Conservation (phyloP, 2,113 vertebrate genomes). For the Platichthys stellatus region DNA sequence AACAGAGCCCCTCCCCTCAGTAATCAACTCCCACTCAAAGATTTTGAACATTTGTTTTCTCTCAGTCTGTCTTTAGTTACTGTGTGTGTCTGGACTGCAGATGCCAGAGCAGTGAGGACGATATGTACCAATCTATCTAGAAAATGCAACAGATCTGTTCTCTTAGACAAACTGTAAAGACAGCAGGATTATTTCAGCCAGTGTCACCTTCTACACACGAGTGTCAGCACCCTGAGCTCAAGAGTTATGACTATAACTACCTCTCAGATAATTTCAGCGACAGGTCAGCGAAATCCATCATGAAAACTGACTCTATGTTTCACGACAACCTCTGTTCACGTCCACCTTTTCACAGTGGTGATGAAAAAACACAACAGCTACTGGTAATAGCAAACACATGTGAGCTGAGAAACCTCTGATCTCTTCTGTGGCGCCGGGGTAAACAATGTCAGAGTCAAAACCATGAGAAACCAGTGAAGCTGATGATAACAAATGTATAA, state of each 20-base stretch:
- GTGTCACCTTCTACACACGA: not conserved
- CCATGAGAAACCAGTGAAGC: conserved; percentile 11
- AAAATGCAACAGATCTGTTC: not conserved
- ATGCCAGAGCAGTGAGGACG: conserved; percentile 14
- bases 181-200: not conserved
- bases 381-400: conserved; percentile 54
- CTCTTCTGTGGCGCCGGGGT: not conserved
- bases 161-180: not conserved
- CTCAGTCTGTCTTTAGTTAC: conserved; percentile 12
- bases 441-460: conserved; percentile 28
- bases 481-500: conserved; percentile 22
- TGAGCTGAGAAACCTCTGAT: conserved; percentile 39
- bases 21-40: conserved; percentile 12
- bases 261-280: not conserved
- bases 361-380: conserved; percentile 7
- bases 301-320: not conserved
- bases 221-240: not conserved
- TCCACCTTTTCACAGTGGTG: conserved; percentile 13
- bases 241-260: not conserved
- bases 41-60: not conserved
- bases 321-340: conserved; percentile 11
- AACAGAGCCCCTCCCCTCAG: not conserved
- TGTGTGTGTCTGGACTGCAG: conserved; percentile 25
- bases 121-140: not conserved
- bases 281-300: not conserved